Base-by-base conservation (phyloP, 1,140 invertebrate species). In the Uloborus diversus region DNA sequence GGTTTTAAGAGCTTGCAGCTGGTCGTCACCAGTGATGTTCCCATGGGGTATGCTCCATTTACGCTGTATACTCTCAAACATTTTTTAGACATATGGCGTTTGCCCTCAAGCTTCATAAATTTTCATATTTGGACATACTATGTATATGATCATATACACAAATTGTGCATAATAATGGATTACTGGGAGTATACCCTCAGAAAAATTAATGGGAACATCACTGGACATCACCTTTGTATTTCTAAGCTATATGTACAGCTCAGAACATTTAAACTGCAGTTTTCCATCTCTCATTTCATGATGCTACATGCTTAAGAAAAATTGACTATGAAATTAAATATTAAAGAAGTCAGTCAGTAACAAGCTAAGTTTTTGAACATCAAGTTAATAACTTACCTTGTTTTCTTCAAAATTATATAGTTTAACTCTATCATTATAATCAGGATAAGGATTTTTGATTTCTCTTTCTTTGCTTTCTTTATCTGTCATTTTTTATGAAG, bases 361-460 rank as follows among this genome's bases (percentile, higher is more conserved):
- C 32, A 65, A 35, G 42, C 14, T 37, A 20, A 17, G 42, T 35
- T 9, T 20, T 23, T 64, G 57, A 32, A 64, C 37, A 42, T 20
- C 4, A 11, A 0, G 23, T 25, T 20, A 35, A 37, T 35, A 33
- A 37, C n/a, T 57, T 42, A 71, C 68, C 53, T 35, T 57, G 7
- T 51, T 49, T 4, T 51, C 42, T 3, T 35, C 33, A 32, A 30
- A 56, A 57, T 71, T 53, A 71, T 23, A 71, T 11, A 71, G 28
- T 42, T 37, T 27, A 3, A 59, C 2, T 7, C 51, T 71, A 5
- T 59, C 68, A 42, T 71, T 33, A 59, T 71, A 71, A 32, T 57
- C 51, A 28, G 20, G 68, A 37, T 33, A 71, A n/a, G 51, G 32
- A 42, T 71, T 71, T 37, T 37, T 71, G 27, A 71, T 59, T 71